A percentile compares a stretch with the other conserved stretches of the same genome.
Evolutionary conservation across 2,797 vertebrate genomes (phyloP).

Genomic region (Rhynchonycteris naso): DNA sequence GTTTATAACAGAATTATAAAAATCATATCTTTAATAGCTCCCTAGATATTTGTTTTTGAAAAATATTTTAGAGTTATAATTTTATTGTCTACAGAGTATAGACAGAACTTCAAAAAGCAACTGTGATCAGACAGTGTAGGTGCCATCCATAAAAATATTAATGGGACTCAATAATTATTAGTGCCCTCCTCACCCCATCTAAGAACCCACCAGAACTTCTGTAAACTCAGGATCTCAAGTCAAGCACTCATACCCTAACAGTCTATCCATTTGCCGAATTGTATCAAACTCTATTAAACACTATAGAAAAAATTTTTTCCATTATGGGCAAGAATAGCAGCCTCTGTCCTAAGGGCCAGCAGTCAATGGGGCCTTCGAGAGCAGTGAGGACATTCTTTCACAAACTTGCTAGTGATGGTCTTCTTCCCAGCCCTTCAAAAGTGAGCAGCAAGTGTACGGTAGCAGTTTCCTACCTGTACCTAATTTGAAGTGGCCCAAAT

Average conservation of each 20-base stretch:
- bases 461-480: not conserved
- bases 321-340: rapidly evolving
- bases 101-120: not conserved
- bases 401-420: not conserved
- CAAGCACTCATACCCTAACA: not conserved
- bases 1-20: not conserved
- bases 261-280: too few species aligned
- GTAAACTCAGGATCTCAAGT: not conserved
- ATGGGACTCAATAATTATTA: not conserved
- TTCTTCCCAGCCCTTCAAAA: not conserved
- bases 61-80: not conserved
- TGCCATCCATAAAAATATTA: not conserved
- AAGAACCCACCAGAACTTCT: not conserved
- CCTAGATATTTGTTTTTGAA: not conserved
- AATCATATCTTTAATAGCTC: not conserved
- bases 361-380: too few species aligned
- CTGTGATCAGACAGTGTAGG: too few species aligned
- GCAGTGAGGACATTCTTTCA: not conserved
- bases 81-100: not conserved
- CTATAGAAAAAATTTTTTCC: not conserved
- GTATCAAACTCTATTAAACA: not conserved
- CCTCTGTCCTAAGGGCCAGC: not conserved
- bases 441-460: rapidly evolving
- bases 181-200: too few species aligned
- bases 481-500: not conserved